Percentiles rank a stretch among this genome's conserved stretches.
These are phyloP conservation scores for Bicyclus anynana DNA, from an alignment of 1,140 invertebrate genomes.

Conservation along the genomic window DNA sequence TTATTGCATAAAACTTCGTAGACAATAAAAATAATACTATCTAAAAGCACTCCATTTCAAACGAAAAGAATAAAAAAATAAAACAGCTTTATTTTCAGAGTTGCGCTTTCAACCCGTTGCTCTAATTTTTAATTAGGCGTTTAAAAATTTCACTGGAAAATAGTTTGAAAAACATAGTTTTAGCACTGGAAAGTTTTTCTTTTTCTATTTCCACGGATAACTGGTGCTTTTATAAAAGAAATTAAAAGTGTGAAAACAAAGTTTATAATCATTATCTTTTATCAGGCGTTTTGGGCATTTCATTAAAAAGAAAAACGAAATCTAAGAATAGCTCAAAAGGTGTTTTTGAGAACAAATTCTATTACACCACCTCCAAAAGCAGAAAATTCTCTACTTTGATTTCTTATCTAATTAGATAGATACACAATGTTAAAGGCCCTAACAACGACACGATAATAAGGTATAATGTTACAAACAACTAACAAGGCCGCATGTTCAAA, in stretches of 20 bases:
- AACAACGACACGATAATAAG: background rate
- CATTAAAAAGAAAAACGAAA: too few relatives aligned
- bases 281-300: too few relatives aligned
- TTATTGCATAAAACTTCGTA: background rate
- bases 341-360: too few relatives aligned
- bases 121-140: conserved; percentile 8
- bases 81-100: conserved; percentile 1
- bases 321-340: too few relatives aligned
- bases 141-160: conserved; percentile 1
- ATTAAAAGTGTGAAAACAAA: background rate
- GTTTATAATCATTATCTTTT: background rate
- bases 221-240: background rate
- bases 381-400: too few relatives aligned
- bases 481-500: conserved; percentile 7
- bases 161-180: background rate
- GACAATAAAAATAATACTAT: background rate
- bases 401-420: background rate
- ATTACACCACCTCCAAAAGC: too few relatives aligned
- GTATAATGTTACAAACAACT: conserved; percentile 8
- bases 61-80: background rate
- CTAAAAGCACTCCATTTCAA: conserved; percentile 4
- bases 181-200: too few relatives aligned
- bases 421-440: background rate
- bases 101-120: conserved; percentile 1
- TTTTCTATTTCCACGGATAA: background rate